These are phyloP conservation scores for Pseudoatta argentina DNA, from an alignment of 1,140 invertebrate genomes.

Conservation along the genomic window DNA sequence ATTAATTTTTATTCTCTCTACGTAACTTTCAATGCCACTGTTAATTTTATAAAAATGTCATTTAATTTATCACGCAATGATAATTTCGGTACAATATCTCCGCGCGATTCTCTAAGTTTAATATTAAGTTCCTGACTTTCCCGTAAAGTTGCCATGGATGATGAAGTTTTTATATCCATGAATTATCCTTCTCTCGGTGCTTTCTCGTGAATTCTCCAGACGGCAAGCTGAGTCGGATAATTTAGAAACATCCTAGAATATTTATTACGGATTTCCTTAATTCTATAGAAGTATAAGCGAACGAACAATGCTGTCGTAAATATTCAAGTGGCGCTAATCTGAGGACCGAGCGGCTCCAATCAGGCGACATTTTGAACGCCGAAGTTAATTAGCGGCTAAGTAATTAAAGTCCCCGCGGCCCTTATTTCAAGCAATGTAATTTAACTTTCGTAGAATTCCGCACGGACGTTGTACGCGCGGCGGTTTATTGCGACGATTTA, in stretches of 20 bases:
- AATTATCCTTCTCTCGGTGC: conserved; percentile 3
- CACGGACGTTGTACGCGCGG: neutral
- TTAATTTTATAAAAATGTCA: conserved; percentile 2
- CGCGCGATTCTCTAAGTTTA: conserved; percentile 10
- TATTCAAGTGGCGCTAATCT: conserved; percentile 53
- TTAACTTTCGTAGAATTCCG: conserved; percentile 45
- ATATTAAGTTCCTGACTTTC: conserved; percentile 44
- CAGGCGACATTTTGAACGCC: conserved; percentile 11
- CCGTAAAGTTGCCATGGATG: conserved; percentile 1
- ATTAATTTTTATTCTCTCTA: neutral
- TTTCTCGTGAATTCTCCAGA: neutral
- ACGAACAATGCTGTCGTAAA: conserved; percentile 33
- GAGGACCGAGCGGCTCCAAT: conserved; percentile 32
- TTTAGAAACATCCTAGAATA: conserved; percentile 19
- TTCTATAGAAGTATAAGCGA: neutral
- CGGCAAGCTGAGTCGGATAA: neutral
- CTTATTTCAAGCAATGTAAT: conserved; percentile 52
- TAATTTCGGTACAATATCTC: conserved; percentile 22
- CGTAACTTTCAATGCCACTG: conserved; percentile 13
- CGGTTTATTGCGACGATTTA: conserved; percentile 46
- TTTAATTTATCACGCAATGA: conserved; percentile 15
- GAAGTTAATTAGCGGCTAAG: conserved; percentile 56
- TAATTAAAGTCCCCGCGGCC: conserved; percentile 46
- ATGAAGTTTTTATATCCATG: conserved; percentile 32
- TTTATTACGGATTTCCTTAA: conserved; percentile 38